These are phyloP conservation scores for Nannospalax galili DNA, from an alignment of 2,113 vertebrate species.

Conservation along the genomic window DNA sequence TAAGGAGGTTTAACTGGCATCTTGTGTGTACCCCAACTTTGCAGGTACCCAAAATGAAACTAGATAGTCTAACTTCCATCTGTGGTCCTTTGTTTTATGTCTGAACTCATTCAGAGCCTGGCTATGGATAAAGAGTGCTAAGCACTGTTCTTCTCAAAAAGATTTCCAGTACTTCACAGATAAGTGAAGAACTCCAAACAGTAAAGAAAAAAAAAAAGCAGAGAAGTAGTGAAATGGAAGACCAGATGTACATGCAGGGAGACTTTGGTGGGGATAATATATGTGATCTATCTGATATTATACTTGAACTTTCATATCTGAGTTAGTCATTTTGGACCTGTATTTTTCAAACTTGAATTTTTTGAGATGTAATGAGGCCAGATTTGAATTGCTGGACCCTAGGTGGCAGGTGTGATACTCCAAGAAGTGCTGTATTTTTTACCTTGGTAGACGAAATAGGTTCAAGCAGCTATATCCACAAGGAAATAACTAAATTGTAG, in stretches of 20 bases:
- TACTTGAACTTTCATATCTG: background rate
- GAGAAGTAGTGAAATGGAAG: background rate
- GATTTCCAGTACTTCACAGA: background rate
- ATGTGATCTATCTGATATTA: background rate
- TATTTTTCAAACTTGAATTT: background rate
- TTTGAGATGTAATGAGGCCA: background rate
- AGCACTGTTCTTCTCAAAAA: background rate
- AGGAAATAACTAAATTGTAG: background rate
- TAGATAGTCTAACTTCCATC: background rate
- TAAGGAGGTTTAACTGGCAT: background rate
- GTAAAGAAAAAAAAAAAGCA: too few species aligned
- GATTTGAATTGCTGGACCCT: background rate
- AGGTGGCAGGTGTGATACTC: background rate
- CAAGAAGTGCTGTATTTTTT: background rate
- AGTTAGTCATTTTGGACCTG: background rate
- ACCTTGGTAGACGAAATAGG: background rate
- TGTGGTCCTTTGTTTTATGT: constrained; percentile 9
- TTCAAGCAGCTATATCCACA: background rate
- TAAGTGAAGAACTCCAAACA: background rate
- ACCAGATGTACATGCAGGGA: background rate
- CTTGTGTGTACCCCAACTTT: background rate
- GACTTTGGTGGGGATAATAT: background rate
- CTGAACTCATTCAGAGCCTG: background rate
- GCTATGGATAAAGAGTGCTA: background rate
- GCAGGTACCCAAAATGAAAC: background rate